These are phyloP conservation scores for Archips xylosteana DNA, from an alignment of 2,888 invertebrate species.

Conservation along the genomic window DNA sequence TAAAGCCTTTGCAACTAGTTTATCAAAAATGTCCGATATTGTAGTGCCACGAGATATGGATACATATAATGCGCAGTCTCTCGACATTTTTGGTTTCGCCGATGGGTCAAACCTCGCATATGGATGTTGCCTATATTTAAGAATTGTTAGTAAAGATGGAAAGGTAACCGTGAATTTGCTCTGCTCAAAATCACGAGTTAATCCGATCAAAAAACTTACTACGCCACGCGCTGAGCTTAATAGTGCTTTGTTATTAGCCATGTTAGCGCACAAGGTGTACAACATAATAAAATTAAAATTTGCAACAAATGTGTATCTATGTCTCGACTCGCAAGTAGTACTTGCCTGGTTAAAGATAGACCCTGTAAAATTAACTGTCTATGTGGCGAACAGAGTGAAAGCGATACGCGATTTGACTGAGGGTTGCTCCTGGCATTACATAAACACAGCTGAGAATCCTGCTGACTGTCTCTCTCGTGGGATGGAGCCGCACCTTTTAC, in stretches of 20 bases:
- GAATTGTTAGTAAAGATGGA: not conserved
- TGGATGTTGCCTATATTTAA: constrained; percentile 11
- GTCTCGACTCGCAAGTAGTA: constrained; percentile 2
- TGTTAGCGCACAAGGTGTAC: too few species aligned
- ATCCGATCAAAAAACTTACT: too few species aligned
- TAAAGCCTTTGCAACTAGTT: constrained; percentile 32
- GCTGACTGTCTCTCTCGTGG: constrained; percentile 42
- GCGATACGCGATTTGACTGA: constrained; percentile 29
- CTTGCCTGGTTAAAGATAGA: constrained; percentile 5
- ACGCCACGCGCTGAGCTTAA: too few species aligned
- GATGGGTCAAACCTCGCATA: not conserved
- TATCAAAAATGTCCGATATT: constrained; percentile 39
- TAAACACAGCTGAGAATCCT: constrained; percentile 35
- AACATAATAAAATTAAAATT: too few species aligned
- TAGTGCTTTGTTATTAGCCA: too few species aligned
- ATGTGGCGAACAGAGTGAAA: constrained; percentile 24
- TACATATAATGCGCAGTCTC: not conserved
- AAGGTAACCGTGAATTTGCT: not conserved
- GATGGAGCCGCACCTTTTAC: constrained; percentile 22
- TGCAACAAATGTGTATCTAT: too few species aligned
- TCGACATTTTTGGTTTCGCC: not conserved
- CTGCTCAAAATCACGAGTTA: constrained; percentile 5
- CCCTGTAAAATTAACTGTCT: not conserved
- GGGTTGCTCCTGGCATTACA: constrained; percentile 38
- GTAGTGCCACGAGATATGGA: not conserved